phyloP scores from a whole-genome alignment of 2,797 vertebrate genomes.

The Enteromius paludinosus region DNA sequence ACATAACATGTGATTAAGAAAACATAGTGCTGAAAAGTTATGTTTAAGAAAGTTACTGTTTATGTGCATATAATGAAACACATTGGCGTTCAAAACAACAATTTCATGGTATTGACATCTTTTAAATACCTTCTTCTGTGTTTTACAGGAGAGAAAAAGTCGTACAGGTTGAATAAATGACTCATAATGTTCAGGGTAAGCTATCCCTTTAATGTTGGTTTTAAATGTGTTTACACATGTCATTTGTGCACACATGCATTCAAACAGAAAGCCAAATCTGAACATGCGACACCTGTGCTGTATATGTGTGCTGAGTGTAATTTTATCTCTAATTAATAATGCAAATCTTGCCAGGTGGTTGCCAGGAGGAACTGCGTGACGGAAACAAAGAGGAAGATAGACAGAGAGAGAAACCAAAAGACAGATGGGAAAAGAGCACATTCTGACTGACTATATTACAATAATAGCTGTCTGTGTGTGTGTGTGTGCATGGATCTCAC shows the following conservation, averaged over 20 bases:
- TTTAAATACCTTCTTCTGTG: not conserved
- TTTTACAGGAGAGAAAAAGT: not conserved
- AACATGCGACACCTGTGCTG: constrained; percentile 73
- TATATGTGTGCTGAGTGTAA: constrained; percentile 59
- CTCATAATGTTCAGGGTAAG: not conserved
- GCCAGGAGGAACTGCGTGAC: constrained; percentile 53
- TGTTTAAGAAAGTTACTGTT: not conserved
- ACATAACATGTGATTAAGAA: not conserved
- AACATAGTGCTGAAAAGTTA: not conserved
- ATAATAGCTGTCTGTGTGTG: not conserved
- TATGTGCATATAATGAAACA: not conserved
- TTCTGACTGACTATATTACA: not conserved
- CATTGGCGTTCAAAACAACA: not conserved
- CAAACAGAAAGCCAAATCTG: constrained; percentile 60
- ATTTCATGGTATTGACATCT: not conserved
- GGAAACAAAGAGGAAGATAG: constrained; percentile 10
- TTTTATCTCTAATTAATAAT: constrained; percentile 77
- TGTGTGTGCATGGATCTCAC: constrained; percentile 59
- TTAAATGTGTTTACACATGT: constrained; percentile 12
- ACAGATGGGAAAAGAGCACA: not conserved
- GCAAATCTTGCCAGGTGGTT: constrained; percentile 70
- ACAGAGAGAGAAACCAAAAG: not conserved
- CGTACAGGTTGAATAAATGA: not conserved
- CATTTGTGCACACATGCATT: constrained; percentile 52
- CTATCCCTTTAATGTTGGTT: not conserved